Base-by-base conservation (phyloP, 2,888 invertebrate species). In the Pogonocherus hispidulus region DNA sequence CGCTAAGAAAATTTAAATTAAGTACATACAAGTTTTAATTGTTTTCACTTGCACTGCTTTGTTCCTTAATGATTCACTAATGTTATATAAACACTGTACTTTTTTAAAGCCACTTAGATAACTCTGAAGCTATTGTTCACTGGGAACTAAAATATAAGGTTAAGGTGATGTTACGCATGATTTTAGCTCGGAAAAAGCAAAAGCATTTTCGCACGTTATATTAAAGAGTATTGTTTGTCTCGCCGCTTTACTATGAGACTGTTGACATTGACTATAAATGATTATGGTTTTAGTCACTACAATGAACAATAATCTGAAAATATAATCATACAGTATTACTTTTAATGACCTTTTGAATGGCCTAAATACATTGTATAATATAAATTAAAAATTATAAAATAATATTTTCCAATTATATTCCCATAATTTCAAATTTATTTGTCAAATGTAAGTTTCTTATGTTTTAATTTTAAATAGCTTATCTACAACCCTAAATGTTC, bases 101-200 rank as follows among this genome's bases (percentile, higher is more conserved):
- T 76, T 76, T n/a, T 77, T 72, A 62, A 66, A 66, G 63, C 68
- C 62, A 66, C 68, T 60, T 27, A 59, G 46, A 59, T 59, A 59
- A 47, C 59, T 11, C 16, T 37, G 49, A 5, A 63, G 57, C 78
- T 66, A 83, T 83, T 83, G 83, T 83, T 79, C 66, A 76, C 68
- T 83, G 83, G 75, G 83, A 83, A 83, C 79, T 79, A 77, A 83
- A 79, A 81, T 82, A 80, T 84, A 83, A 84, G 82, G 83, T 83
- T 82, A 82, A 83, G 83, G 83, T 81, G 78, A 81, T 75, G 74
- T 76, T 77, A 71, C 37, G 51, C 49, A 62, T 72, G 67, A 70
- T 51, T 35, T 62, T 60, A 51, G 65, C 64, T 69, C 47, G 16
- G 55, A 18, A 69, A 70, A 67, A 70, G 68, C 60, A 69, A 65